A percentile compares a stretch with the other conserved stretches of the same genome.
Evolutionary conservation across 1,140 invertebrate genomes (phyloP).

Genomic region (Orussus abietinus): DNA sequence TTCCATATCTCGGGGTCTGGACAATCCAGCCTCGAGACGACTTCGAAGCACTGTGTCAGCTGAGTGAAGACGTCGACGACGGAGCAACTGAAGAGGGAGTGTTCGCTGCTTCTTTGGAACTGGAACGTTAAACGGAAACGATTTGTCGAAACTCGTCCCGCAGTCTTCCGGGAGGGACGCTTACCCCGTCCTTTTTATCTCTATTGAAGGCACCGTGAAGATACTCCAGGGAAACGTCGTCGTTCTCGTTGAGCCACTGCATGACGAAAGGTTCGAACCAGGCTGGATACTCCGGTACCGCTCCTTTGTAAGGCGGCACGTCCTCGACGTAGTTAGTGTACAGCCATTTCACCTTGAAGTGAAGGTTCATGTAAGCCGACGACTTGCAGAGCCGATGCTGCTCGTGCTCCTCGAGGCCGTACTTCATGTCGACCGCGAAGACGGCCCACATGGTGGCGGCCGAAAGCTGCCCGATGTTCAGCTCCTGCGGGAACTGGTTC

Average conservation of each 20-base stretch:
- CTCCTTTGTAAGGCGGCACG: conserved; percentile 92
- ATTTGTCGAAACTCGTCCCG: background rate
- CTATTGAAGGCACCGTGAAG: conserved; percentile 97
- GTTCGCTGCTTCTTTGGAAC: conserved; percentile 99
- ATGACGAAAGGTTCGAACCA: conserved; percentile 99
- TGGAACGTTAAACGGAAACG: conserved; percentile 52
- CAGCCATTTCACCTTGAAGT: conserved; percentile 99
- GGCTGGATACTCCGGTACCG: conserved; percentile 92
- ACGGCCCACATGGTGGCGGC: conserved; percentile 96
- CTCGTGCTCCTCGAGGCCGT: conserved; percentile 97
- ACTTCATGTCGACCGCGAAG: conserved; percentile 97
- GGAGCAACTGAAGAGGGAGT: conserved; percentile 98
- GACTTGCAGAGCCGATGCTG: conserved; percentile 93
- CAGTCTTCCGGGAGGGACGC: conserved; percentile 32
- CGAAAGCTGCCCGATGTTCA: conserved; percentile 91
- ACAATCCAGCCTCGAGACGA: conserved; percentile 97
- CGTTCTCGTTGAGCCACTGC: conserved; percentile 99
- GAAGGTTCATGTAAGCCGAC: conserved; percentile 98
- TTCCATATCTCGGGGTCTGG: conserved; percentile 97
- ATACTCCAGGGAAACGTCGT: conserved; percentile 98
- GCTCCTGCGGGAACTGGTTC: conserved; percentile 93
- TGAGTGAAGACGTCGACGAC: conserved; percentile 99
- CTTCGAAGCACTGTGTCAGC: conserved; percentile 98
- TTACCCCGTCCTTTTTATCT: conserved; percentile 97
- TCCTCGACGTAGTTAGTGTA: conserved; percentile 99